phyloP scores from a whole-genome alignment of 2,113 vertebrate genomes.

The Cricetomys ansorgei region DNA sequence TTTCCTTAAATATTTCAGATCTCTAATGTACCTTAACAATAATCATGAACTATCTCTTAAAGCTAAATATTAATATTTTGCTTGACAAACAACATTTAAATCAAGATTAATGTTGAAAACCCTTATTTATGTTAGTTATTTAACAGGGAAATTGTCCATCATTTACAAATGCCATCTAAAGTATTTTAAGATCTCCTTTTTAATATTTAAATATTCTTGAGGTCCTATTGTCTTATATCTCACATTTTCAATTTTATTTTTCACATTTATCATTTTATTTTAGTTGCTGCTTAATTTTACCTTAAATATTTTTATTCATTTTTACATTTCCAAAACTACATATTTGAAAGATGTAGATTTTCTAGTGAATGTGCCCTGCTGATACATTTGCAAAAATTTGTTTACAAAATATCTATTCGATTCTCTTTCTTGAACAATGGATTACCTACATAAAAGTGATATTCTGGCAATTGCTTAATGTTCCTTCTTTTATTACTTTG shows the following conservation, averaged over 20 bases:
- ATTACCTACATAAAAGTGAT: background rate
- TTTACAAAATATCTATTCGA: background rate
- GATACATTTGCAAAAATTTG: background rate
- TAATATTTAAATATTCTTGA: background rate
- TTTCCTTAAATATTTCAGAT: background rate
- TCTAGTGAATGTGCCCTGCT: background rate
- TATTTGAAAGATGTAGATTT: background rate
- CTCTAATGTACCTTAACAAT: background rate
- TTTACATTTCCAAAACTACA: background rate
- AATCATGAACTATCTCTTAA: background rate
- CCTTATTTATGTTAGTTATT: background rate
- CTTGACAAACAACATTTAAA: background rate
- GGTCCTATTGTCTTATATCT: background rate
- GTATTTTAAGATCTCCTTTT: background rate
- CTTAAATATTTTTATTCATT: background rate
- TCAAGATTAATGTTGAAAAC: background rate
- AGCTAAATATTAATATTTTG: background rate
- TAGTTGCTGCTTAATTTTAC: background rate
- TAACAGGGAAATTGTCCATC: background rate
- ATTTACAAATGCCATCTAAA: background rate
- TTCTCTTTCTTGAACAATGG: background rate
- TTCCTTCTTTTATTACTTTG: background rate
- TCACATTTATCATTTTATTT: background rate
- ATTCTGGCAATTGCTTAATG: background rate
- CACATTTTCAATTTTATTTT: background rate